Evolutionary conservation across 2,113 vertebrate species (phyloP), one percentile per base, ranked within the genome.

Genomic region (Heterotilapia buettikoferi): DNA sequence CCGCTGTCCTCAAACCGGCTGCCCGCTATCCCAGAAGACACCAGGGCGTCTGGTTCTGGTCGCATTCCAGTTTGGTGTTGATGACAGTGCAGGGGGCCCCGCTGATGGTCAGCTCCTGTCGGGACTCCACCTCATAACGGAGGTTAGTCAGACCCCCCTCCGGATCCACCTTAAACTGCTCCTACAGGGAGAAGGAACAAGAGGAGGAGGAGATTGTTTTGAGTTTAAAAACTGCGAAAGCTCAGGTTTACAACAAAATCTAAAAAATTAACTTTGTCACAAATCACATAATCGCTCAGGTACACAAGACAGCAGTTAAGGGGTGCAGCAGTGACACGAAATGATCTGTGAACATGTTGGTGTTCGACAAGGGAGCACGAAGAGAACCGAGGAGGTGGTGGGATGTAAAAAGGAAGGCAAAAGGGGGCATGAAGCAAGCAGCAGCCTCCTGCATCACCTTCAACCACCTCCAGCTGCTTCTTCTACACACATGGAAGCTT

Each of bases 91-190:
- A 98, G 29, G 98, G 97, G 36, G 98, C 98, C 29, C 98, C 98
- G 11, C 96, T 96, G 91, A 99, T 96, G 1, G 85, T 97, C 95
- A 99, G 82, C 4, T 97, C 96, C 24, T 97, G 97, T 9, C 96
- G 96, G 87, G 98, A 97, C 73, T 98, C 98, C 21, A 99, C 95
- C 2, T 40, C 95, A 96, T 99, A 99, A 59, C 84, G 95, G n/a
- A 99, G 96, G 14, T 97, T 99, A 80, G 95, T 97, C 85, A 99
- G 94, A 7, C 99, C 99, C 33, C 99, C 99, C 10, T 98, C 97
- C 0, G 96, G 97, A 86, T 99, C 99, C 92, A 99, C 97, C 89
- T 99, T 99, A 88, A 99, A 99, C 93, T 99, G 99, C 5, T 99
- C 99, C 99, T 99, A 80, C 21, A 82, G 61, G 50, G 21, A 81